phyloP scores from a whole-genome alignment of 2,888 invertebrate species.

The Mylabris sibirica region DNA sequence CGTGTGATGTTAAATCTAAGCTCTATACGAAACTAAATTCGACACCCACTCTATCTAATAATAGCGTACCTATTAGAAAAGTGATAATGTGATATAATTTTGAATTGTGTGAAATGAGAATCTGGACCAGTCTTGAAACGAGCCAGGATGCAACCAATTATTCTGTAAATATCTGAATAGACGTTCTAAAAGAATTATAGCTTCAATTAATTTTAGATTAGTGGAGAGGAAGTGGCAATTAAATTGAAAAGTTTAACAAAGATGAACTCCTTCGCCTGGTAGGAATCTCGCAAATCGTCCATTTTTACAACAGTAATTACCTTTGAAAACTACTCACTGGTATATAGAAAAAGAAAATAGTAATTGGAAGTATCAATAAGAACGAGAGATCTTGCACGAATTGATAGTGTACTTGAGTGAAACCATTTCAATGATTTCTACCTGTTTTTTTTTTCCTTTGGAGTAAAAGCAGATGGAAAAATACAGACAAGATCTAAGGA shows the following conservation, averaged over 20 bases:
- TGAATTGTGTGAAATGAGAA: too few relatives aligned
- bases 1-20: not conserved
- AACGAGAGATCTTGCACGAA: not conserved
- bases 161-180: not conserved
- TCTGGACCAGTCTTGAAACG: too few relatives aligned
- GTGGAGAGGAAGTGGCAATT: not conserved
- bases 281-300: not conserved
- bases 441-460: not conserved
- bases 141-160: not conserved
- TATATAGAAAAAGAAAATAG: not conserved
- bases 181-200: not conserved
- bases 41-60: too few relatives aligned
- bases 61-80: too few relatives aligned
- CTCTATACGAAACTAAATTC: not conserved
- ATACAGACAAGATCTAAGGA: not conserved
- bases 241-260: not conserved
- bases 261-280: not conserved
- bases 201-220: not conserved
- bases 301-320: not conserved
- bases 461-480: not conserved
- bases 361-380: not conserved
- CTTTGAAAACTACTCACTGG: not conserved
- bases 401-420: not conserved
- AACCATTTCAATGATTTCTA: conserved; percentile 26
- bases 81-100: too few relatives aligned